These are phyloP conservation scores for Thermophis baileyi DNA, from an alignment of 2,113 vertebrate genomes.

Conservation along the genomic window DNA sequence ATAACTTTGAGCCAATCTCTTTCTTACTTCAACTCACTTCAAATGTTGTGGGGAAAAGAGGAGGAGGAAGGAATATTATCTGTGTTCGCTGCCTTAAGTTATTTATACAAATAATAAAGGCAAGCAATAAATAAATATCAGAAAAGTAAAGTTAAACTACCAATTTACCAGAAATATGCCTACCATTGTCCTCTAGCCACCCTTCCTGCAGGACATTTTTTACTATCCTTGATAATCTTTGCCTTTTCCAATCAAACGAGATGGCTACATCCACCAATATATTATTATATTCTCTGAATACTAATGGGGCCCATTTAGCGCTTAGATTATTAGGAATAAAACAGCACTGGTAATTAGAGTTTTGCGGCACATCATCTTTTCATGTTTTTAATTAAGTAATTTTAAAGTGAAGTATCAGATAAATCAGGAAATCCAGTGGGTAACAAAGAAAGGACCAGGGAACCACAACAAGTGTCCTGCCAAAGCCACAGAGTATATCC, in stretches of 20 bases:
- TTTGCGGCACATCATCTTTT: neutral
- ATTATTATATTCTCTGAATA: neutral
- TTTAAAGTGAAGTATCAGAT: neutral
- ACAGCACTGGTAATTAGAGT: neutral
- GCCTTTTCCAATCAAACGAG: neutral
- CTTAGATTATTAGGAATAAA: neutral
- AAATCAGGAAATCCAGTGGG: neutral
- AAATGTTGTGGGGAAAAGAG: neutral
- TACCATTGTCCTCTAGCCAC: neutral
- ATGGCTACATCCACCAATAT: neutral
- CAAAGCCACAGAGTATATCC: neutral
- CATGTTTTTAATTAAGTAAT: neutral
- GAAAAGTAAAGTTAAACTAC: neutral
- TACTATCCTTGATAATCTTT: neutral
- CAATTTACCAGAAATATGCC: neutral
- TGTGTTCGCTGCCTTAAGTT: neutral
- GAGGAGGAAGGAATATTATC: neutral
- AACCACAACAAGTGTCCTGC: neutral
- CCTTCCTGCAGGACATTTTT: neutral
- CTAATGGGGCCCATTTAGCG: neutral
- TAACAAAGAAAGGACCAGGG: neutral
- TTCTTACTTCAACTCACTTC: neutral
- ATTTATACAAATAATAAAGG: neutral
- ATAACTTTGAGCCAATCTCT: neutral
- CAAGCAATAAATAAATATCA: neutral